Conservation (phyloP, 2,113 vertebrate species). For the Pavo muticus region DNA sequence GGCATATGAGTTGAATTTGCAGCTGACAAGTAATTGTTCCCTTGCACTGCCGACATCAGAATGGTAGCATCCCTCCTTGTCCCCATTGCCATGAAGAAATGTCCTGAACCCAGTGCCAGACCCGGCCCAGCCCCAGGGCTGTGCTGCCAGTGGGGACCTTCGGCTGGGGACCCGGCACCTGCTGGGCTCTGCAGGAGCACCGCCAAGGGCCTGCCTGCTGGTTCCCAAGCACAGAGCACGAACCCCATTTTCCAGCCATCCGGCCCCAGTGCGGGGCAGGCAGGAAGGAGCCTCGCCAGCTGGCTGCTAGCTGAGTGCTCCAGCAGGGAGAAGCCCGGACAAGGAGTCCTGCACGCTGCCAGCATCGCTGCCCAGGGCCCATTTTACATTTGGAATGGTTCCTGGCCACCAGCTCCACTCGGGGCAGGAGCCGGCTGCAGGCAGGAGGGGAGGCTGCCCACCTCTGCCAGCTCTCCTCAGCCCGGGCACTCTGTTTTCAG, state of each 20-base stretch:
- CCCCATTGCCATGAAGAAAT: rapidly evolving
- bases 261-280: neutral
- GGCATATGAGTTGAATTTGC: neutral
- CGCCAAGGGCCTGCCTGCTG: neutral
- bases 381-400: neutral
- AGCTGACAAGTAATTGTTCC: neutral
- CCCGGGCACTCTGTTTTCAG: rapidly evolving
- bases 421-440: neutral
- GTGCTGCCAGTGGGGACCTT: neutral
- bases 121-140: neutral
- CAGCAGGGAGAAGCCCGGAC: neutral
- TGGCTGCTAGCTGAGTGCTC: neutral
- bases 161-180: rapidly evolving
- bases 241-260: neutral
- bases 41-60: neutral
- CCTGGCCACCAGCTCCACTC: neutral
- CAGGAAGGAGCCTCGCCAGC: constrained; percentile 39
- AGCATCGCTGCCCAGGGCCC: neutral
- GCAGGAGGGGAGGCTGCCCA: neutral
- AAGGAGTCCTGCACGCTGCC: neutral
- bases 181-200: neutral
- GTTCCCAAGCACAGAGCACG: neutral
- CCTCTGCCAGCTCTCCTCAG: neutral
- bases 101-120: neutral
- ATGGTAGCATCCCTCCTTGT: neutral